Percentiles rank a stretch among this genome's conserved stretches.
phyloP scores from a whole-genome alignment of 2,113 vertebrate genomes.

The Acanthochromis polyacanthus region DNA sequence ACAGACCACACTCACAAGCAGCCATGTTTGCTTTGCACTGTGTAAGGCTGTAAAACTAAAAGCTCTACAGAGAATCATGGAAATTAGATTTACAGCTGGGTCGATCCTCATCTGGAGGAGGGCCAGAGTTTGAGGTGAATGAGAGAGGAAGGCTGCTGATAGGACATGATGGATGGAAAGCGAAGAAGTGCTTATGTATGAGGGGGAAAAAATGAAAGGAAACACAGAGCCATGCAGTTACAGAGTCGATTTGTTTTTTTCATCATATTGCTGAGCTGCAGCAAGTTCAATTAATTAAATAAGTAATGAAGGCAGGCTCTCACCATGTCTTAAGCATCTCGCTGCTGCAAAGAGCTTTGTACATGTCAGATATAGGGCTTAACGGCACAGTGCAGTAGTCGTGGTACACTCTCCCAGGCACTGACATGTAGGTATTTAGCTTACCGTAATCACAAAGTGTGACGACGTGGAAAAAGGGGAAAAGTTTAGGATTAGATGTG shows the following conservation, averaged over 20 bases:
- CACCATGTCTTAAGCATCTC: slow-evolving; percentile 36
- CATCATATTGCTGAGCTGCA: slow-evolving; percentile 39
- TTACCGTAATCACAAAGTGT: slow-evolving; percentile 29
- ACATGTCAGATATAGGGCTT: slow-evolving; percentile 29
- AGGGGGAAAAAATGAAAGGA: slow-evolving; percentile 18
- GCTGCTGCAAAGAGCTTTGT: slow-evolving; percentile 41
- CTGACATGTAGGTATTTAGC: slow-evolving; percentile 31
- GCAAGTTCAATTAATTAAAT: slow-evolving; percentile 41
- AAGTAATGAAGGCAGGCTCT: slow-evolving; percentile 55
- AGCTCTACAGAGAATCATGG: slow-evolving; percentile 78
- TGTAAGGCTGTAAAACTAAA: slow-evolving; percentile 78
- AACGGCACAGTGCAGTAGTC: slow-evolving; percentile 19
- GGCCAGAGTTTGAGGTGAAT: slow-evolving; percentile 73
- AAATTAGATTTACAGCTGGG: slow-evolving; percentile 80
- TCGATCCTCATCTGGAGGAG: slow-evolving; percentile 74
- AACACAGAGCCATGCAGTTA: slow-evolving; percentile 26
- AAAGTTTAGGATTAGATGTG: slow-evolving; percentile 31
- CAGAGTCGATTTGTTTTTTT: slow-evolving; percentile 53
- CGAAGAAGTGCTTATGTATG: slow-evolving; percentile 77
- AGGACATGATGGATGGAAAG: slow-evolving; percentile 71
- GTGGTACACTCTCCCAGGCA: slow-evolving; percentile 2
- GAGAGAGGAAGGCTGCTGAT: slow-evolving; percentile 63
- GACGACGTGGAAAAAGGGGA: slow-evolving; percentile 36
- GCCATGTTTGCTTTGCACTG: slow-evolving; percentile 72
- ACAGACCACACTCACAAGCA: slow-evolving; percentile 27